Evolutionary conservation across 2,797 vertebrate genomes (phyloP).

Genomic region (Naso thynnoides): DNA sequence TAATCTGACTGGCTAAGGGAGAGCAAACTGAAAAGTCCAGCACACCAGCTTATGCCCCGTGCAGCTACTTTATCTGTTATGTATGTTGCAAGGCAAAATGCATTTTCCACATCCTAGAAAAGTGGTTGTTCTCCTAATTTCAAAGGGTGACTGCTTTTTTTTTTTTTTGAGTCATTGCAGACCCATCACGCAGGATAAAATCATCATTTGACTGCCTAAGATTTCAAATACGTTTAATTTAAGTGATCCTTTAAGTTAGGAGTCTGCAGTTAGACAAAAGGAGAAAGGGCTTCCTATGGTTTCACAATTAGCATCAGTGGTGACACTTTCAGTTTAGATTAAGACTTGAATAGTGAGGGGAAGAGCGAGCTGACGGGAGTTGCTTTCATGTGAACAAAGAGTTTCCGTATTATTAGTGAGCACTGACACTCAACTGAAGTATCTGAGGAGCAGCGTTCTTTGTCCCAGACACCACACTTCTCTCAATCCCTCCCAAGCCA

Average conservation of each 20-base stretch:
- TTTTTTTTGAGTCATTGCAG: constrained; percentile 14
- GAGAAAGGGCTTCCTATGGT: constrained; percentile 7
- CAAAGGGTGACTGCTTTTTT: neutral
- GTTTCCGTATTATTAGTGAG: constrained; percentile 29
- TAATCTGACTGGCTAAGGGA: constrained; percentile 49
- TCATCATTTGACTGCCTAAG: neutral
- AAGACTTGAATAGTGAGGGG: constrained; percentile 19
- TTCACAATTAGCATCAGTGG: constrained; percentile 16
- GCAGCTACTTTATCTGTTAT: constrained; percentile 25
- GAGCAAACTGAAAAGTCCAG: constrained; percentile 32
- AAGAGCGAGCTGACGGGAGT: constrained; percentile 13
- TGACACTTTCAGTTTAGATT: constrained; percentile 32
- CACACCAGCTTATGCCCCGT: constrained; percentile 16
- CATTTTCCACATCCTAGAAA: constrained; percentile 2
- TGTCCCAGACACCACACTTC: constrained; percentile 47
- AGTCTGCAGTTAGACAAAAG: neutral
- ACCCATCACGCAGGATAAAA: neutral
- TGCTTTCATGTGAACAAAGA: constrained; percentile 54
- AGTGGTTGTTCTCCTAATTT: constrained; percentile 7
- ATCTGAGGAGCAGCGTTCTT: constrained; percentile 49
- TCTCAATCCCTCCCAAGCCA: constrained; percentile 65
- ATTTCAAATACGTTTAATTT: neutral
- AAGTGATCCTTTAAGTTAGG: constrained; percentile 4
- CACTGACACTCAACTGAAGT: constrained; percentile 29
- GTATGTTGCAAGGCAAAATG: neutral